Base-by-base conservation (phyloP, 2,797 vertebrate genomes). In the Hypotaenidia okinawae region DNA sequence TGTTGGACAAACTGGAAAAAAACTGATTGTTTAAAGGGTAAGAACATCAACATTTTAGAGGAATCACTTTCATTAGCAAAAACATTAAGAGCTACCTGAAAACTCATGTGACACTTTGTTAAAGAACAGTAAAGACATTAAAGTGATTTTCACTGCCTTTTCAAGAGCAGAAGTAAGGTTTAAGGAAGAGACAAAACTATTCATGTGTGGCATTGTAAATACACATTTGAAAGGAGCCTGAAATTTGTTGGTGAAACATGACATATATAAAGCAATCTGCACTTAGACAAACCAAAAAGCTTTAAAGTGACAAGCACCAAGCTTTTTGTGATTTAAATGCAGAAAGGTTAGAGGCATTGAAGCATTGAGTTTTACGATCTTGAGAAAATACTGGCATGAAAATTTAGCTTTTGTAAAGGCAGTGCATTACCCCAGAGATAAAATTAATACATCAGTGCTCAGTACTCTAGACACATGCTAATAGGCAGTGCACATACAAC, bases 91-190 rank as follows among this genome's bases (percentile, higher is more conserved):
- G 96, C 95, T 92, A 97, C 97, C 97, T 97, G 97, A 96, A 97
- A 97, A 95, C 97, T 97, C 97, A 97, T 96, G 97, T 97, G 97
- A 97, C 97, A 97, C 97, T 97, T 97, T 96, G 69, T 81, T 95
- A 97, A 64, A 96, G 92, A 87, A 93, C 49, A 47, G 85, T 91
- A 94, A 37, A 96, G 95, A 95, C 91, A 94, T 69, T 85, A 73
- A 97, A 96, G 95, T 96, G 93, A 96, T 69, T 95, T 87, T 54
- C 92, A 96, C 96, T 96, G 97, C 97, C 97, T 97, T 97, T 97
- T 95, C 97, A 97, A 97, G 94, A 97, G 97, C 96, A 69, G 12
- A 80, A 76, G 37, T 24, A 86, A 77, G 9, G 16, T 76, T 87
- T 83, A 58, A 78, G 28, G 57, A 93, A 84, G 64, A 87, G 61